phyloP scores from a whole-genome alignment of 2,888 invertebrate species.

The Pyralis farinalis region DNA sequence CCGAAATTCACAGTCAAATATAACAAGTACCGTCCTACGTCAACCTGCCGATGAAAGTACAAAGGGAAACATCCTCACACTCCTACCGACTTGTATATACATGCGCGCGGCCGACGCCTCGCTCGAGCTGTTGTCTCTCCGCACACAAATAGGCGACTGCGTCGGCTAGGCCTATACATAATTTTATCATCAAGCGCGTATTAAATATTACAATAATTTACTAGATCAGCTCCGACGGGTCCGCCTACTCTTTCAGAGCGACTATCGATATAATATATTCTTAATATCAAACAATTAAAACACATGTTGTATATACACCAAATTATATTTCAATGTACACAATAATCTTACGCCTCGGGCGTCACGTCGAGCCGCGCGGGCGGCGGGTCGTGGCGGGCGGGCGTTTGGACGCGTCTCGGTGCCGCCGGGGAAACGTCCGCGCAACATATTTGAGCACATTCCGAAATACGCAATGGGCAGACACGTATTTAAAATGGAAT shows the following conservation, averaged over 20 bases:
- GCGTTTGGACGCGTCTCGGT: no score
- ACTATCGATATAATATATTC: conserved; percentile 46
- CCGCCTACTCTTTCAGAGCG: conserved; percentile 53
- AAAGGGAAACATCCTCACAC: conserved; percentile 41
- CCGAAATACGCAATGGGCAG: no score
- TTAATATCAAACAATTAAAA: conserved; percentile 70
- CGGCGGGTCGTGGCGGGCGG: neutral
- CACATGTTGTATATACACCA: conserved; percentile 67
- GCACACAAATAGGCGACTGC: conserved; percentile 25
- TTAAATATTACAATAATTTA: conserved; percentile 34
- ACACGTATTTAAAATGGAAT: no score
- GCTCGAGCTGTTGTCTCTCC: conserved; percentile 29
- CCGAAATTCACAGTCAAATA: conserved; percentile 75
- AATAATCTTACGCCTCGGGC: conserved; percentile 5
- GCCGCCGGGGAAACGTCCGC: no score
- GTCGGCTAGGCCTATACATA: conserved; percentile 55
- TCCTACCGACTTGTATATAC: conserved; percentile 28
- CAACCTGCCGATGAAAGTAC: conserved; percentile 51
- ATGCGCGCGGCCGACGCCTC: conserved; percentile 22
- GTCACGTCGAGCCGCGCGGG: conserved; percentile 1
- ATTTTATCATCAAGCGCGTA: conserved; percentile 34
- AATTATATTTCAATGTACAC: conserved; percentile 70
- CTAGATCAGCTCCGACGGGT: conserved; percentile 30
- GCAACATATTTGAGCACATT: no score
- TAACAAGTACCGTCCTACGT: conserved; percentile 59